phyloP scores from a whole-genome alignment of 2,797 vertebrate species.

The Macrochelys suwanniensis region DNA sequence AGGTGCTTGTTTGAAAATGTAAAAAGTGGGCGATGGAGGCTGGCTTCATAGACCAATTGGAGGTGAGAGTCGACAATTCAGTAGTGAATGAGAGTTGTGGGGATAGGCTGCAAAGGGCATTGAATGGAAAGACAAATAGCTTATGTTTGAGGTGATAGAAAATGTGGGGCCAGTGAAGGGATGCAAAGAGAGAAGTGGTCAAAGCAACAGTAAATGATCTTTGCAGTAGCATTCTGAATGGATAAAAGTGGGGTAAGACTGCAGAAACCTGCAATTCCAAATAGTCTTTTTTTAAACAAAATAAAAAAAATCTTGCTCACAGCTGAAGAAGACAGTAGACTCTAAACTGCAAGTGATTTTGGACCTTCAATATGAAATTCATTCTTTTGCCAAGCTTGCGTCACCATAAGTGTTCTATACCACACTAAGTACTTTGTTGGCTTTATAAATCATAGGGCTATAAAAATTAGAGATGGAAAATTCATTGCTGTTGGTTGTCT shows the following conservation, averaged over 20 bases:
- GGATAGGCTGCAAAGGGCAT: not conserved
- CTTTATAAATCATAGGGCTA: not conserved
- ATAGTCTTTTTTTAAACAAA: not conserved
- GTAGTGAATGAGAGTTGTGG: not conserved
- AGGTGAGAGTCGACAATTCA: not conserved
- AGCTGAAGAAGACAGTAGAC: not conserved
- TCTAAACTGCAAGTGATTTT: not conserved
- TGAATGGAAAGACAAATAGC: not conserved
- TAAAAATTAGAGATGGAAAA: not conserved
- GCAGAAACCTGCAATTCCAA: not conserved
- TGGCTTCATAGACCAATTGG: fast-evolving
- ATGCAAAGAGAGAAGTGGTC: not conserved
- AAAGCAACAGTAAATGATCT: not conserved
- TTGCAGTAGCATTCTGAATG: not conserved
- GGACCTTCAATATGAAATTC: not conserved
- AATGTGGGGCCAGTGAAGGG: not conserved
- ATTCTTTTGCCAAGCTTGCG: not conserved
- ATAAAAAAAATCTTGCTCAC: not conserved
- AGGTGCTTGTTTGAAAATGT: not conserved
- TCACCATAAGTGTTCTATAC: not conserved
- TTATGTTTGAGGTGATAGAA: not conserved
- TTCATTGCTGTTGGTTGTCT: not conserved
- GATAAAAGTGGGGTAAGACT: not conserved
- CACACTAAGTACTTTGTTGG: not conserved
- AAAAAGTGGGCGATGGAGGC: not conserved